These are phyloP conservation scores for Hemibagrus wyckioides DNA, from an alignment of 2,113 vertebrate genomes.

Conservation along the genomic window DNA sequence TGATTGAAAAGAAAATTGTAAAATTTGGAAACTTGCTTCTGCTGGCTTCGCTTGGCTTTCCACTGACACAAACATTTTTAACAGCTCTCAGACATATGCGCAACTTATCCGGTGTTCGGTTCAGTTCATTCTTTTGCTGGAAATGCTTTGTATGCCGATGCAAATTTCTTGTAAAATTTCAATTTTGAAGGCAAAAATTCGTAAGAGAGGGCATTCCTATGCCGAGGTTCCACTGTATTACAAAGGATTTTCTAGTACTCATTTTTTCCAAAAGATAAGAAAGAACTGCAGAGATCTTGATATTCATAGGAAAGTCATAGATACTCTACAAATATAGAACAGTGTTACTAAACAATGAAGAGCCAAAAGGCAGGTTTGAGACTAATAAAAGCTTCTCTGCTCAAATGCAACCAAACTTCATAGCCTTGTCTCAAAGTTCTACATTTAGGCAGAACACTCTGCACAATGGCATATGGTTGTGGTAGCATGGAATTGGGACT, in stretches of 20 bases:
- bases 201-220: too few species aligned
- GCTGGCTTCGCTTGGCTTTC: too few species aligned
- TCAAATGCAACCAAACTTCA: not conserved
- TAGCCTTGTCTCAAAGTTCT: not conserved
- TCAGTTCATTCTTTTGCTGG: too few species aligned
- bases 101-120: too few species aligned
- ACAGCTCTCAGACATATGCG: too few species aligned
- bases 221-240: too few species aligned
- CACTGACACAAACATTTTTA: too few species aligned
- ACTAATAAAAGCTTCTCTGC: not conserved
- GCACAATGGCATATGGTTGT: not conserved
- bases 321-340: not conserved
- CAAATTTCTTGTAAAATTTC: too few species aligned
- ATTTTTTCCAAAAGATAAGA: not conserved
- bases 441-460: not conserved
- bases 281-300: not conserved
- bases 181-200: too few species aligned
- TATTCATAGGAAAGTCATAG: not conserved
- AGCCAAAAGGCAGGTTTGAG: not conserved
- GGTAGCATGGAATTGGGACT: not conserved
- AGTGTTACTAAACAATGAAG: not conserved
- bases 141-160: too few species aligned
- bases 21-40: too few species aligned
- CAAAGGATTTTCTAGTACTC: not conserved
- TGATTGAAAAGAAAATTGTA: too few species aligned